Percentiles rank a stretch among this genome's conserved stretches.
These are phyloP conservation scores for Hypotaenidia okinawae DNA, from an alignment of 2,797 vertebrate genomes.

Conservation along the genomic window DNA sequence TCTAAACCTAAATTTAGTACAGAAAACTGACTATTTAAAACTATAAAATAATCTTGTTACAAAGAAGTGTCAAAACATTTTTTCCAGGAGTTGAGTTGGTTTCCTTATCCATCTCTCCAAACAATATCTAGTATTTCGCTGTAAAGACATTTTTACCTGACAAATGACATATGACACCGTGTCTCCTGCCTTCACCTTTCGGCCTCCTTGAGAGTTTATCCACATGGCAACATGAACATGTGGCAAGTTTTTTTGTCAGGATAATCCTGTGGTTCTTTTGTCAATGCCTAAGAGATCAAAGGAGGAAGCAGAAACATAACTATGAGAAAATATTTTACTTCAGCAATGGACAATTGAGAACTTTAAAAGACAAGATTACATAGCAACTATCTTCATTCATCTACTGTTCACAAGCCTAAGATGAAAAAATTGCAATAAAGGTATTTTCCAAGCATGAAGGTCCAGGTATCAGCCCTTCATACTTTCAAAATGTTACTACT, in stretches of 20 bases:
- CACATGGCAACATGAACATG: slow-evolving; percentile 97
- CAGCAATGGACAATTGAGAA: background rate
- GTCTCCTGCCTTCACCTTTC: slow-evolving; percentile 93
- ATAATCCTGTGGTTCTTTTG: slow-evolving; percentile 98
- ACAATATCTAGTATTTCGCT: background rate
- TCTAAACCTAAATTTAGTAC: background rate
- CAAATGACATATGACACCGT: slow-evolving; percentile 96
- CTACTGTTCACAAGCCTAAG: background rate
- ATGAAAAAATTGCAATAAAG: background rate
- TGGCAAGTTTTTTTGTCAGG: slow-evolving; percentile 94
- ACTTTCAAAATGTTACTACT: background rate
- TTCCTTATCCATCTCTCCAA: background rate
- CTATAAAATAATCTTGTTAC: background rate
- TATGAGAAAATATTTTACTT: background rate
- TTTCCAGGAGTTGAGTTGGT: background rate
- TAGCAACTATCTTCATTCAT: background rate
- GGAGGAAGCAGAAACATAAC: background rate
- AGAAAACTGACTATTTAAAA: background rate
- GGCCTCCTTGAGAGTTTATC: slow-evolving; percentile 96
- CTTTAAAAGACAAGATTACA: background rate
- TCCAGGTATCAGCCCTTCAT: background rate
- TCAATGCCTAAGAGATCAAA: slow-evolving; percentile 85
- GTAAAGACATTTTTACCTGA: slow-evolving; percentile 83
- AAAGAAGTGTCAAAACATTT: background rate
- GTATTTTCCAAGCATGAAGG: background rate